phyloP scores from a whole-genome alignment of 2,113 vertebrate genomes.

The Leptocoma aspasia region DNA sequence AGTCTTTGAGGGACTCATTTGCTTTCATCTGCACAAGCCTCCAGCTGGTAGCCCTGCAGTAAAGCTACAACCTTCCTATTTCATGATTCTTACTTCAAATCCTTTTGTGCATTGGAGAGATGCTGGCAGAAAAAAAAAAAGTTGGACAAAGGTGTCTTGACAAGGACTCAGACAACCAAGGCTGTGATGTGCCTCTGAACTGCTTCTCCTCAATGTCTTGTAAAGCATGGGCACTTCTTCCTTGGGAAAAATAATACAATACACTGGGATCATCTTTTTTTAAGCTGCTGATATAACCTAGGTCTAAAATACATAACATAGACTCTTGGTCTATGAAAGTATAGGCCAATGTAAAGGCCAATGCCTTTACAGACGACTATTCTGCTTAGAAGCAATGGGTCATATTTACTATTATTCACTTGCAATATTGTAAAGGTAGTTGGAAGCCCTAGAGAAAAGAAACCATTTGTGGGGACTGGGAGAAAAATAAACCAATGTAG shows the following conservation, averaged over 20 bases:
- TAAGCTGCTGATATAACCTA: not conserved
- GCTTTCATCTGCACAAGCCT: conserved; percentile 10
- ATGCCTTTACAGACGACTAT: not conserved
- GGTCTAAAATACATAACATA: not conserved
- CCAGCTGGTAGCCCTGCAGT: conserved; percentile 14
- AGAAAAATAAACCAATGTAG: not conserved
- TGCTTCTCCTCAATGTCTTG: not conserved
- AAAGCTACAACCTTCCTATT: conserved; percentile 5
- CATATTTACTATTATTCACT: not conserved
- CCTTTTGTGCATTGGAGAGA: not conserved
- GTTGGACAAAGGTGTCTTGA: not conserved
- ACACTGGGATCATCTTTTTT: not conserved
- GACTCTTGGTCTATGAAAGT: not conserved
- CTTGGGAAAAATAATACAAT: not conserved
- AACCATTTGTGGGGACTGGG: not conserved
- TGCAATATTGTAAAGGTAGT: not conserved
- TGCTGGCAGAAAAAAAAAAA: not conserved
- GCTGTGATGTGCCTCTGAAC: not conserved
- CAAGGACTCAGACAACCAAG: not conserved
- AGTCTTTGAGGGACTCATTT: not conserved
- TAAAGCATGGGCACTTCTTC: not conserved
- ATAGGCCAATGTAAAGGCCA: too few relatives aligned
- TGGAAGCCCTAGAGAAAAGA: not conserved
- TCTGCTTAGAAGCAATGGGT: not conserved
- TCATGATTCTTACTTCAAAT: conserved; percentile 3